These are phyloP conservation scores for Elysia chlorotica DNA, from an alignment of 1,140 invertebrate species.

Conservation along the genomic window DNA sequence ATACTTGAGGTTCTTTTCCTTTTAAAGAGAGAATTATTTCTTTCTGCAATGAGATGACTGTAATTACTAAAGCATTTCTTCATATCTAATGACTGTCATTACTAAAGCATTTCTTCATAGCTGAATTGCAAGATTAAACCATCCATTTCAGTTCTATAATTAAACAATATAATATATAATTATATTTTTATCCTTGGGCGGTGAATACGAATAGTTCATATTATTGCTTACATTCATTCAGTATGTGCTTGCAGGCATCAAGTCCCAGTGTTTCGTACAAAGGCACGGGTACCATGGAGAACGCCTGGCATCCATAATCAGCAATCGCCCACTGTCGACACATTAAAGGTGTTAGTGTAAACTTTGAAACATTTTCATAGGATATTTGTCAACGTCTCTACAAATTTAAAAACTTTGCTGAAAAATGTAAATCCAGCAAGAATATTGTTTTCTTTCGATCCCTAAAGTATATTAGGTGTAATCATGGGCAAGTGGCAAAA, in stretches of 20 bases:
- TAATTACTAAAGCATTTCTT: too few species aligned
- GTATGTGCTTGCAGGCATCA: slow-evolving; percentile 93
- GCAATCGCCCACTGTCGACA: slow-evolving; percentile 81
- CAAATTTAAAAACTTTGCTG: not conserved
- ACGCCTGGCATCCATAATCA: slow-evolving; percentile 91
- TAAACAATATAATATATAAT: too few species aligned
- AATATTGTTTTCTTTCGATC: not conserved
- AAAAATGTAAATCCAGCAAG: not conserved
- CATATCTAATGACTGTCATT: too few species aligned
- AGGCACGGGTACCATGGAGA: slow-evolving; percentile 93
- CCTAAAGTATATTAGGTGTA: not conserved
- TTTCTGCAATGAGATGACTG: too few species aligned
- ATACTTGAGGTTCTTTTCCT: too few species aligned
- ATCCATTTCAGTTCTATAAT: too few species aligned
- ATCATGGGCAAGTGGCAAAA: not conserved
- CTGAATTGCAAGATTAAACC: too few species aligned
- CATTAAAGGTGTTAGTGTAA: not conserved
- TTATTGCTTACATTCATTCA: slow-evolving; percentile 89
- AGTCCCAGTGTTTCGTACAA: slow-evolving; percentile 95
- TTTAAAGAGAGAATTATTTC: too few species aligned
- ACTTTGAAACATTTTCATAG: not conserved
- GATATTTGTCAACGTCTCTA: not conserved
- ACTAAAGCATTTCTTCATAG: too few species aligned
- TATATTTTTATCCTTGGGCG: too few species aligned
- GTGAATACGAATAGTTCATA: too few species aligned